A percentile compares a stretch with the other conserved stretches of the same genome.
Evolutionary conservation across 2,888 invertebrate species (phyloP).

Genomic region (Sarcophaga caerulescens): DNA sequence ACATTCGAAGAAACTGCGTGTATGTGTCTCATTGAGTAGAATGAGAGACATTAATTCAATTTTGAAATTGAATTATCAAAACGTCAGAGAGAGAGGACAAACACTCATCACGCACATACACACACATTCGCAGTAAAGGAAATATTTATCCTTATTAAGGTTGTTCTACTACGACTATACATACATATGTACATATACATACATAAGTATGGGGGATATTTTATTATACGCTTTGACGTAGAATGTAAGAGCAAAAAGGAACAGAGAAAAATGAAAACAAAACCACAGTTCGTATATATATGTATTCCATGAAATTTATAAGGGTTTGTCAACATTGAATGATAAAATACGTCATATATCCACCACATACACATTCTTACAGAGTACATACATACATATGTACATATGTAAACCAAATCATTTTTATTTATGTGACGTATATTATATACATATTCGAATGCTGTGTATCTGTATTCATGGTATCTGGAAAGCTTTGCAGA

Average conservation of each 20-base stretch:
- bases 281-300: conserved; percentile 5
- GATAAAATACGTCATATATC: conserved; percentile 5
- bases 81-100: conserved; percentile 38
- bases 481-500: neutral
- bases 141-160: conserved; percentile 12
- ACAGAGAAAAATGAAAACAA: conserved; percentile 13
- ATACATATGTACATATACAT: conserved; percentile 25
- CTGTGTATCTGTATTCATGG: too few species aligned
- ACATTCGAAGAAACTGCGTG: too few species aligned
- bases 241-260: neutral
- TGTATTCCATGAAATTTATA: conserved; percentile 8
- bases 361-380: neutral
- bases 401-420: too few species aligned
- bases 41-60: conserved; percentile 53
- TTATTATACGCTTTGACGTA: neutral
- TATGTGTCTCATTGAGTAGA: neutral
- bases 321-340: conserved; percentile 49
- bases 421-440: too few species aligned
- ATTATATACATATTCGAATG: too few species aligned
- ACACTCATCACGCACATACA: too few species aligned
- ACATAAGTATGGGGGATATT: conserved; percentile 28
- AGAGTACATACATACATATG: conserved; percentile 29
- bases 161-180: conserved; percentile 8
- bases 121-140: conserved; percentile 5
- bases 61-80: conserved; percentile 63